phyloP scores from a whole-genome alignment of 2,113 vertebrate genomes.

The Tyto alba region DNA sequence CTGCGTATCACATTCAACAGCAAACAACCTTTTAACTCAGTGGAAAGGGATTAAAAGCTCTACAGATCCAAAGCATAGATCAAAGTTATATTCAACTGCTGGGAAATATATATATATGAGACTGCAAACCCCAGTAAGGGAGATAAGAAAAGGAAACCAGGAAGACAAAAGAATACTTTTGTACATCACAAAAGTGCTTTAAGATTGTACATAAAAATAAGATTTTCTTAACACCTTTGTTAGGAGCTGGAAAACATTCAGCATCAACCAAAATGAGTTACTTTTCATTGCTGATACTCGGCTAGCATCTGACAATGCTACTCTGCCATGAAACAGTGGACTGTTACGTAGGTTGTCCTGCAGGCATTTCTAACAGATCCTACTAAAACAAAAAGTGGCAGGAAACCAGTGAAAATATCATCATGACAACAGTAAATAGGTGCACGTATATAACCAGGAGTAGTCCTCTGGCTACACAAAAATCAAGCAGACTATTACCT shows the following conservation, averaged over 20 bases:
- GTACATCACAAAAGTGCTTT: not conserved
- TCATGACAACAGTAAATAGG: not conserved
- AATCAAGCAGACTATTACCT: not conserved
- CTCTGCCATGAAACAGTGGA: not conserved
- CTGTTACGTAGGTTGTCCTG: not conserved
- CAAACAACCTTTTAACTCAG: conserved; percentile 38
- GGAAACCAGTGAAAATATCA: not conserved
- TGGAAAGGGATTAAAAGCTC: conserved; percentile 15
- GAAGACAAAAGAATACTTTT: conserved; percentile 30
- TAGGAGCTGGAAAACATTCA: not conserved
- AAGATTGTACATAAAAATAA: not conserved
- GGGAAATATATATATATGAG: conserved; percentile 35
- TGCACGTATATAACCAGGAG: not conserved
- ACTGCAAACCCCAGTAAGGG: not conserved
- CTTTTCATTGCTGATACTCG: not conserved
- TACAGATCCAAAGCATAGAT: not conserved
- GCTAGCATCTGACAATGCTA: not conserved
- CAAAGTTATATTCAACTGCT: conserved; percentile 26
- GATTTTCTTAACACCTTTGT: not conserved
- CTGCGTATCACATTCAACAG: not conserved
- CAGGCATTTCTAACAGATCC: not conserved
- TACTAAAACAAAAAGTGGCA: not conserved
- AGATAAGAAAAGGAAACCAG: conserved; percentile 19
- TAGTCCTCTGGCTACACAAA: not conserved
- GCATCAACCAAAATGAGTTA: not conserved